Evolutionary conservation across 2,888 invertebrate genomes (phyloP).

Genomic region (Andrena haemorrhoa): DNA sequence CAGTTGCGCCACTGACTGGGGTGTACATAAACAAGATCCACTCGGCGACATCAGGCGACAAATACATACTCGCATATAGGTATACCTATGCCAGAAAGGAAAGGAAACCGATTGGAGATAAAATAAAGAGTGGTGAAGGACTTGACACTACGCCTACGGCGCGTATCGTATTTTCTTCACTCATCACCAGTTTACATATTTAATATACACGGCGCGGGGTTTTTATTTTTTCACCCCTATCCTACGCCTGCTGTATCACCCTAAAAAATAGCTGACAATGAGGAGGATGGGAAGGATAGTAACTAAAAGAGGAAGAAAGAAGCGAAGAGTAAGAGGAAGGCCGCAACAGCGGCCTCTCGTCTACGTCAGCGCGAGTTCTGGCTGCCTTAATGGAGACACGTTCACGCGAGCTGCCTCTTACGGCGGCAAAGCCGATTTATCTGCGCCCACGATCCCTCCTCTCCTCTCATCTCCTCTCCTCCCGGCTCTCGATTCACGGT

Average conservation of each 20-base stretch:
- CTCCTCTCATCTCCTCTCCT: constrained; percentile 31
- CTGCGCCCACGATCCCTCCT: constrained; percentile 76
- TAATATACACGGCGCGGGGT: no score
- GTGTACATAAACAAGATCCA: no score
- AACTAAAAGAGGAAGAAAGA: constrained; percentile 22
- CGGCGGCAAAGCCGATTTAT: constrained; percentile 81
- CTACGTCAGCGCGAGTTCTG: constrained; percentile 72
- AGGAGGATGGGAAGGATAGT: constrained; percentile 9
- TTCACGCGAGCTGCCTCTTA: constrained; percentile 78
- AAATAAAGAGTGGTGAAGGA: no score
- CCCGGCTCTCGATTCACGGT: not conserved
- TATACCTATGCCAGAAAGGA: no score
- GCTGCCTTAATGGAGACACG: constrained; percentile 81
- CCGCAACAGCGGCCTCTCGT: constrained; percentile 63
- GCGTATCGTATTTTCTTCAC: no score
- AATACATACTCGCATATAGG: no score
- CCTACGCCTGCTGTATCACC: not conserved
- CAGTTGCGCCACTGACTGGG: no score
- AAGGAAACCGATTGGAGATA: no score
- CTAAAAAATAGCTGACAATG: not conserved
- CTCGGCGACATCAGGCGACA: no score
- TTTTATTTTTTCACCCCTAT: no score
- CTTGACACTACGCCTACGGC: no score
- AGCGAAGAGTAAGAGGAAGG: constrained; percentile 46
- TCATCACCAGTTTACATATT: no score